Base-by-base conservation (phyloP, 1,140 invertebrate species). In the Magallana ariakensis region DNA sequence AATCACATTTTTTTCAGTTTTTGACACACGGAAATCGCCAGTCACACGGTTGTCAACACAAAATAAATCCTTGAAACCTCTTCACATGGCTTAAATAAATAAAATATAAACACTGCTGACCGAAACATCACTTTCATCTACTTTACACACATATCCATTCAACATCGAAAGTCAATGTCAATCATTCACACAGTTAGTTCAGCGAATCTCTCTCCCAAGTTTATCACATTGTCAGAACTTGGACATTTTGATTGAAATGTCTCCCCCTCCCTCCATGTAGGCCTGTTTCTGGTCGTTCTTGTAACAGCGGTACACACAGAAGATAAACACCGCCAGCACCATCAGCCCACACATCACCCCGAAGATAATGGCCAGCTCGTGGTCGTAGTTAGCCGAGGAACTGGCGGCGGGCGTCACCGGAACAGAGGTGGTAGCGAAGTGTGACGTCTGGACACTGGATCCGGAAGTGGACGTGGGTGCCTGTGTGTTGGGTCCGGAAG, bases 261-360 rank as follows among this genome's bases (percentile, higher is more conserved):
- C 87, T 11, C 84, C 87, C 0, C 87, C 87, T 8, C 87, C 87
- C 19, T 54, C 80, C 22, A 26, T 84, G 33, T 70, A 55, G 8
- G 46, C 9, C 16, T 70, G 22, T 7, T 85, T 10, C 54, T 85
- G 46, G 33, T 85, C 84, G 54, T 55, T 87, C 3, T 85, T 33
- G 19, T 84, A 75, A 87, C 84, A 87, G 9, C 75, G 80, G 53
- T 87, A 53, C 4, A 87, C 84, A 60, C 83, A 84, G 46, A 85
- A 87, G 58, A 87, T 87, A 22, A 87, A 58, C 19, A 87, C 82
- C 0, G 83, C 87, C 1, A 87, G 54, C 16, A 85, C 55, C 87
- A 87, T 87, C 54, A 87, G 80, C 33, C 87, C 87, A n/a, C 85
- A 60, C 87, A 87, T 87, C 13, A 85, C 84, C n/a, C 87, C 87